Base-by-base conservation (phyloP, 2,797 vertebrate genomes). In the Carcharodon carcharias region DNA sequence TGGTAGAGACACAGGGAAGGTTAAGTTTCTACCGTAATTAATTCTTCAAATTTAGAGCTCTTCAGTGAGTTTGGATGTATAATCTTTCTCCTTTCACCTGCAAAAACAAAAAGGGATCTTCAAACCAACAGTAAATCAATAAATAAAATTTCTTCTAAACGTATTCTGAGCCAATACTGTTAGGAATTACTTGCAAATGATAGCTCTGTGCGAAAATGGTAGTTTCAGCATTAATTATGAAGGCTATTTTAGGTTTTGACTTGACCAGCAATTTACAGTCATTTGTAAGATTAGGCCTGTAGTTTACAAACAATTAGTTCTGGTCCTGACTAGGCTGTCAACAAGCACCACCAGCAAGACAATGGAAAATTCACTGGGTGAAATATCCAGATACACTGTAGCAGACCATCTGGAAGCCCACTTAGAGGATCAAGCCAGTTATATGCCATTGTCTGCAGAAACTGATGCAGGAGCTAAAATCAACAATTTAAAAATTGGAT, bases 11-110 rank as follows among this genome's bases (percentile, higher is more conserved):
- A 67, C 23, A 40, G 3, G 45, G 21, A 67, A 63, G 40, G 56
- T 54, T 54, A 77, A 56, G 28, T 73, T 35, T 9, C 96, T 98
- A 99, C 99, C 98, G 97, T 97, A 95, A 99, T 98, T 71, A 99
- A 96, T 88, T 98, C 98, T 96, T 97, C 97, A 77, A 99, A 65
- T 97, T 98, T 98, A 61, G 98, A 97, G 95, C 98, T 98, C 95
- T 97, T 97, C 80, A 97, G 97, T 96, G 98, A 98, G 0, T 96
- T 96, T 0, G 98, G 98, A 16, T 98, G 98, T 96, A 99, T 98
- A 87, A 98, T 8, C 96, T 98, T 99, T 97, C 96, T 98, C 97
- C 97, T 98, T 96, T 98, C 98, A 35, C 98, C 99, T 99, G 58
- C 58, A 50, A 92, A 96, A 92, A 65, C 28, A 71, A 95, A 40